These are phyloP conservation scores for Diadromus collaris DNA, from an alignment of 2,888 invertebrate species.

Conservation along the genomic window DNA sequence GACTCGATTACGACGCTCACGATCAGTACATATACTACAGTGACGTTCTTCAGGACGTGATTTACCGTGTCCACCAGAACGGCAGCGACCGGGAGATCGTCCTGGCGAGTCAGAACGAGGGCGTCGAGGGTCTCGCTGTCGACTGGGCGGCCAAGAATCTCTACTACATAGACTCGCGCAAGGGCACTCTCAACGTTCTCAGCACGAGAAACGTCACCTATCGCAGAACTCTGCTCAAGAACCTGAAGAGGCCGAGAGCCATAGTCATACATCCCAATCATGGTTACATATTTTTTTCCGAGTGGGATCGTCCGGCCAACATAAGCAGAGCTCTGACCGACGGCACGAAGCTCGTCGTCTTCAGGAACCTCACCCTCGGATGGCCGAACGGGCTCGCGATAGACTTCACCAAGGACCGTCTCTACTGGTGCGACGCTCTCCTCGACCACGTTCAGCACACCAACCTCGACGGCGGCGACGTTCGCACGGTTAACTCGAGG, in stretches of 20 bases:
- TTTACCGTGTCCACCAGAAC: slow-evolving; percentile 89
- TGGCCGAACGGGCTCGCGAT: slow-evolving; percentile 99
- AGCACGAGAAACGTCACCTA: slow-evolving; percentile 93
- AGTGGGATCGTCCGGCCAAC: slow-evolving; percentile 98
- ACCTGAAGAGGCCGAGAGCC: slow-evolving; percentile 95
- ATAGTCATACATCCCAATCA: slow-evolving; percentile 98
- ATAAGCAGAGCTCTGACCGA: slow-evolving; percentile 96
- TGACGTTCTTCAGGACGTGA: slow-evolving; percentile 97
- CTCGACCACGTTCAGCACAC: slow-evolving; percentile 98
- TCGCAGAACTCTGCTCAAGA: slow-evolving; percentile 91
- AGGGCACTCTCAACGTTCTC: slow-evolving; percentile 96
- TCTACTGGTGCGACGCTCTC: slow-evolving; percentile 99
- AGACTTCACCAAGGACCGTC: slow-evolving; percentile 92
- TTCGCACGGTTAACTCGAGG: slow-evolving; percentile 93
- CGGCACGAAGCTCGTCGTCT: slow-evolving; percentile 92
- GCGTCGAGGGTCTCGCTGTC: slow-evolving; percentile 96
- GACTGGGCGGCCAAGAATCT: slow-evolving; percentile 98
- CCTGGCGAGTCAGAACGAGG: slow-evolving; percentile 97
- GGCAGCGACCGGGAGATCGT: slow-evolving; percentile 93
- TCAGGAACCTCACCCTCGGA: slow-evolving; percentile 94
- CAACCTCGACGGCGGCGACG: slow-evolving; percentile 94
- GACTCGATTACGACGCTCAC: slow-evolving; percentile 95
- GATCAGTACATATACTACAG: slow-evolving; percentile 98
- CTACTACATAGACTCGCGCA: slow-evolving; percentile 96
- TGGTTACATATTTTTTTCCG: slow-evolving; percentile 96